Percentiles rank a stretch among this genome's conserved stretches.
Evolutionary conservation across 2,888 invertebrate species (phyloP).

Genomic region (Alcis repandata): DNA sequence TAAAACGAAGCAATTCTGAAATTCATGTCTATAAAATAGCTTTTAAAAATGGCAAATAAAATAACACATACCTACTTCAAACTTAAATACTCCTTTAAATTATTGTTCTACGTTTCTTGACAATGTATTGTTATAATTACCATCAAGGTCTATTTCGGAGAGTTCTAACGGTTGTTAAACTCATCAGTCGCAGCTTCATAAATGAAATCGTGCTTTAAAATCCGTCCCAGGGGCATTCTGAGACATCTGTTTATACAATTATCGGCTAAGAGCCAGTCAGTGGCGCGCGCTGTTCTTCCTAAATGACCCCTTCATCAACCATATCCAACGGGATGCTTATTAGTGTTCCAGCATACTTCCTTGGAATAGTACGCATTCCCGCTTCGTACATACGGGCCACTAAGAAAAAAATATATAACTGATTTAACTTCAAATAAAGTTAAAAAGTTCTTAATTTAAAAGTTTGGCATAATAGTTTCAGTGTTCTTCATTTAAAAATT

Average conservation of each 20-base stretch:
- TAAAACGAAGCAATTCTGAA: too few species aligned
- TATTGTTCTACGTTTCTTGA: neutral
- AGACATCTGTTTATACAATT: constrained; percentile 86
- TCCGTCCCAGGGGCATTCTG: constrained; percentile 67
- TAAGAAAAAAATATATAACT: neutral
- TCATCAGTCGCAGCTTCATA: neutral
- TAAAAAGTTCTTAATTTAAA: constrained; percentile 8
- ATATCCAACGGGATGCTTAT: constrained; percentile 78
- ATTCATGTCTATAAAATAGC: too few species aligned
- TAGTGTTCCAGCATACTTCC: constrained; percentile 67
- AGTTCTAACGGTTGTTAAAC: neutral
- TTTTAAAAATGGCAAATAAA: too few species aligned
- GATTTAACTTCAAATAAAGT: constrained; percentile 2
- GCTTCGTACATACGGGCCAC: constrained; percentile 49
- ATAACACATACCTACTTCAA: too few species aligned
- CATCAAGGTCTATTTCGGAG: neutral
- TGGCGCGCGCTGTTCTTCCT: constrained; percentile 85
- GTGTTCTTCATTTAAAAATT: too few species aligned
- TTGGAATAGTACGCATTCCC: constrained; percentile 72
- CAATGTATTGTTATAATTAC: neutral
- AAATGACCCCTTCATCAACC: constrained; percentile 84
- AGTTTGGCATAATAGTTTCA: too few species aligned
- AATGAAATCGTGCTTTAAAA: constrained; percentile 33
- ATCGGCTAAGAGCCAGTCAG: constrained; percentile 81
- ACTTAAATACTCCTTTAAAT: too few species aligned